A percentile compares a stretch with the other conserved stretches of the same genome.
phyloP scores from a whole-genome alignment of 53 echinoderm and acorn worm genomes.

The Henricia sp. region DNA sequence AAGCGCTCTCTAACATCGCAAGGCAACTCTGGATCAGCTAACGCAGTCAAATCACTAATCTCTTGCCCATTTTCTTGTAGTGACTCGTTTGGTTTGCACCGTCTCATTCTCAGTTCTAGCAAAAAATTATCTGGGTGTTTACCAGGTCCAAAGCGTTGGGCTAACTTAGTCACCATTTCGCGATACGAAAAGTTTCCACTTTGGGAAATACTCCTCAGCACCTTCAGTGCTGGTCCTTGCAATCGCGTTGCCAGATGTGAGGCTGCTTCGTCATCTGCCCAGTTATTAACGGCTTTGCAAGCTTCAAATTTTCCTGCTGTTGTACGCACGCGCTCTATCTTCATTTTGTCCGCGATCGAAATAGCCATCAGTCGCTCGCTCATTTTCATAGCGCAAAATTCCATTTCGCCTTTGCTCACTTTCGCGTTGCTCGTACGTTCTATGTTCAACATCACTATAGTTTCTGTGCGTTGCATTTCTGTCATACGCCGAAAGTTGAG shows the following conservation, averaged over 20 bases:
- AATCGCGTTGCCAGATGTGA: constrained; percentile 14
- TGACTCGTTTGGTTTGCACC: constrained; percentile 9
- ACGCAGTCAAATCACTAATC: constrained; percentile 14
- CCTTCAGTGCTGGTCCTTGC: constrained; percentile 26
- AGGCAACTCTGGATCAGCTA: constrained; percentile 15
- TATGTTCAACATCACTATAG: neutral
- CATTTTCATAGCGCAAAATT: neutral
- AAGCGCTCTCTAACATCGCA: constrained; percentile 3
- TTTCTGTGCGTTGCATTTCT: neutral
- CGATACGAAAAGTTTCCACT: neutral
- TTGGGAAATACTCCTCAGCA: neutral
- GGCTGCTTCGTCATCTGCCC: constrained; percentile 17
- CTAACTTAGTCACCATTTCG: neutral
- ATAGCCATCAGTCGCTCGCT: neutral
- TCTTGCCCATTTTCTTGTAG: constrained; percentile 39
- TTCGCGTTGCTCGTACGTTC: neutral
- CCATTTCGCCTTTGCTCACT: neutral
- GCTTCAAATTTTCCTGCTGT: constrained; percentile 30
- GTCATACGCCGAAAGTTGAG: too few relatives aligned
- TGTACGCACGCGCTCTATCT: too few relatives aligned
- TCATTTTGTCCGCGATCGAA: neutral
- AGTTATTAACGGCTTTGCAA: constrained; percentile 5
- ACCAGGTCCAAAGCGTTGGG: constrained; percentile 13
- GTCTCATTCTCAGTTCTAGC: constrained; percentile 13
- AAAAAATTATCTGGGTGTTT: constrained; percentile 47